These are phyloP conservation scores for Oreochromis aureus DNA, from an alignment of 2,113 vertebrate species.

Conservation along the genomic window DNA sequence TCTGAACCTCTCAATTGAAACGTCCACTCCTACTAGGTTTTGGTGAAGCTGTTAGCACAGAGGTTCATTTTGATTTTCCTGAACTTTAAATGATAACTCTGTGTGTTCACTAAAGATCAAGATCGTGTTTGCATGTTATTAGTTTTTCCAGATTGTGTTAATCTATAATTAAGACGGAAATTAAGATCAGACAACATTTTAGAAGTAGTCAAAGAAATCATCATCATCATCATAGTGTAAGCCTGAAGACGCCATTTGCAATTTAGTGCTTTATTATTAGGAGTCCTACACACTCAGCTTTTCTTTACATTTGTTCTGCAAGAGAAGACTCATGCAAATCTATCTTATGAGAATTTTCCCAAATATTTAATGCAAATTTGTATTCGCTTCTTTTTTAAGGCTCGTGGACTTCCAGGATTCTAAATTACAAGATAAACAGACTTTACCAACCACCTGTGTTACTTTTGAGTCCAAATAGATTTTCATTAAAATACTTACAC, in stretches of 20 bases:
- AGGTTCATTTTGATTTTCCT: neutral
- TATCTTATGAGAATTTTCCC: neutral
- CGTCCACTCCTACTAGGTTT: neutral
- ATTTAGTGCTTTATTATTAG: neutral
- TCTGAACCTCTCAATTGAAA: neutral
- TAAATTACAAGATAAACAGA: neutral
- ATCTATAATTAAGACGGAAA: neutral
- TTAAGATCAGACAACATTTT: neutral
- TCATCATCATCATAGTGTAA: neutral
- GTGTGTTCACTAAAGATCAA: neutral
- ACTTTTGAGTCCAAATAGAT: neutral
- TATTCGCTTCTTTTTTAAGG: neutral
- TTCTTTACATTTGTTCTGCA: neutral
- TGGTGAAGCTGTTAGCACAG: neutral
- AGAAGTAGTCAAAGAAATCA: neutral
- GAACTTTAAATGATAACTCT: neutral
- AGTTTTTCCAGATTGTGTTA: neutral
- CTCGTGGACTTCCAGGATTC: neutral
- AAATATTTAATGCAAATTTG: neutral
- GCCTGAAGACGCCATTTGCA: neutral
- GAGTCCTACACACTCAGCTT: neutral
- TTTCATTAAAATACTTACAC: neutral
- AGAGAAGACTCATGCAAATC: neutral
- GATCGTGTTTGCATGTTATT: neutral
- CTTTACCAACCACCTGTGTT: neutral